Evolutionary conservation across 2,797 vertebrate genomes (phyloP).

Genomic region (Mormyrus proboscirostris): DNA sequence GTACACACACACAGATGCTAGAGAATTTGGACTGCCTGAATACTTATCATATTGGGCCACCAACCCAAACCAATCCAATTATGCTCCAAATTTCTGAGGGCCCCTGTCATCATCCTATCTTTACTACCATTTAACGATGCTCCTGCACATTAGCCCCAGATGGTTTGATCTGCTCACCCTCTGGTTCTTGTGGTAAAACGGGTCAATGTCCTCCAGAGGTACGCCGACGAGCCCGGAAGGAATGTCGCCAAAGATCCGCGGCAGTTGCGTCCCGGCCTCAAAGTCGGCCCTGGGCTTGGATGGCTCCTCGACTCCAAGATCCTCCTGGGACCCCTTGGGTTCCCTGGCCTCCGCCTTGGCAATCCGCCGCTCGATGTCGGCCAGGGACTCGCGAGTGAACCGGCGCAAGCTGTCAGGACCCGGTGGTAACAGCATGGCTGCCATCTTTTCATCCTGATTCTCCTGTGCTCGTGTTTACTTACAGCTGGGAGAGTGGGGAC

Average conservation of each 20-base stretch:
- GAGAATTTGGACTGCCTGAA: neutral
- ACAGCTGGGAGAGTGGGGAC: constrained; percentile 53
- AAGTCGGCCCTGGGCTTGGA: constrained; percentile 76
- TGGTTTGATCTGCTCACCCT: constrained; percentile 65
- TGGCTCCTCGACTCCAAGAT: constrained; percentile 71
- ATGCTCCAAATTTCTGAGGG: neutral
- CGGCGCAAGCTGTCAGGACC: constrained; percentile 94
- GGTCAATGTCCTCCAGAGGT: constrained; percentile 92
- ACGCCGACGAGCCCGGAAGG: constrained; percentile 85
- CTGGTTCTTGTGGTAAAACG: constrained; percentile 79
- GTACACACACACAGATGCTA: neutral
- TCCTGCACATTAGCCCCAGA: neutral
- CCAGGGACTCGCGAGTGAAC: constrained; percentile 96
- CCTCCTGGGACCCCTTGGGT: constrained; percentile 73
- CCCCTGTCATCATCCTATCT: neutral
- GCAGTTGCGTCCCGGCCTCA: constrained; percentile 93
- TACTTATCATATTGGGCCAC: neutral
- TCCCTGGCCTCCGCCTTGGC: constrained; percentile 71
- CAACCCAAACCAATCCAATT: neutral
- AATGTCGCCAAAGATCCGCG: constrained; percentile 85
- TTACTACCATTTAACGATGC: neutral
- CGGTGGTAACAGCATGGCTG: constrained; percentile 89
- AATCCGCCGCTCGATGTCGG: constrained; percentile 88
- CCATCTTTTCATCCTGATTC: constrained; percentile 99
- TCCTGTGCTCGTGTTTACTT: constrained; percentile 70